Percentiles rank a stretch among this genome's conserved stretches.
Conservation (phyloP, 2,797 vertebrate species). For the Catharus ustulatus region DNA sequence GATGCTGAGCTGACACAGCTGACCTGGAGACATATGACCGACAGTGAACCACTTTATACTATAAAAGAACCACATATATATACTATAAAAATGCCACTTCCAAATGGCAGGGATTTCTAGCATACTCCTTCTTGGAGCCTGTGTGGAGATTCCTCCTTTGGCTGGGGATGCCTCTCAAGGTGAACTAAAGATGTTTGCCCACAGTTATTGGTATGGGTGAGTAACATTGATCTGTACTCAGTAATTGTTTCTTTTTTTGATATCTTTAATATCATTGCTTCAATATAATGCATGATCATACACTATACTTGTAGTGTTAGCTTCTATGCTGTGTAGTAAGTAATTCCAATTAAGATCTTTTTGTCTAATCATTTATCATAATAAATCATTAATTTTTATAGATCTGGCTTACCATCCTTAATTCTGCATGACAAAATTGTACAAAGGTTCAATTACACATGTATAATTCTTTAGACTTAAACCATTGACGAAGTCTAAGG, state of each 20-base stretch:
- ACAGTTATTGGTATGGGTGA: neutral
- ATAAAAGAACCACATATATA: neutral
- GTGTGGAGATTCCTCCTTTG: neutral
- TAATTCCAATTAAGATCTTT: neutral
- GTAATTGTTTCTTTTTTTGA: neutral
- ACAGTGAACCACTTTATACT: neutral
- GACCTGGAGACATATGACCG: neutral
- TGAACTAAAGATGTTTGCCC: neutral
- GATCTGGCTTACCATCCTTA: neutral
- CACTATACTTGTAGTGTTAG: neutral
- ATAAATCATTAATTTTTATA: neutral
- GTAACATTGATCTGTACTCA: neutral
- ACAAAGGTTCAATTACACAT: neutral
- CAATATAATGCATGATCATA: neutral
- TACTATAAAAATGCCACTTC: neutral
- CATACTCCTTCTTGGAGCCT: accelerated
- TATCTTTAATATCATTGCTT: neutral
- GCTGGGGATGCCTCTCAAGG: neutral
- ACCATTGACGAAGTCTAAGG: neutral
- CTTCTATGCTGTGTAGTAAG: neutral
- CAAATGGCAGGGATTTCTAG: neutral
- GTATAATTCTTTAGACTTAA: neutral
- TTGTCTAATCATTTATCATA: neutral
- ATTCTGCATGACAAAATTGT: neutral
- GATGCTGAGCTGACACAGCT: neutral